Evolutionary conservation across 2,113 vertebrate genomes (phyloP).

Genomic region (Rhipidura dahli): DNA sequence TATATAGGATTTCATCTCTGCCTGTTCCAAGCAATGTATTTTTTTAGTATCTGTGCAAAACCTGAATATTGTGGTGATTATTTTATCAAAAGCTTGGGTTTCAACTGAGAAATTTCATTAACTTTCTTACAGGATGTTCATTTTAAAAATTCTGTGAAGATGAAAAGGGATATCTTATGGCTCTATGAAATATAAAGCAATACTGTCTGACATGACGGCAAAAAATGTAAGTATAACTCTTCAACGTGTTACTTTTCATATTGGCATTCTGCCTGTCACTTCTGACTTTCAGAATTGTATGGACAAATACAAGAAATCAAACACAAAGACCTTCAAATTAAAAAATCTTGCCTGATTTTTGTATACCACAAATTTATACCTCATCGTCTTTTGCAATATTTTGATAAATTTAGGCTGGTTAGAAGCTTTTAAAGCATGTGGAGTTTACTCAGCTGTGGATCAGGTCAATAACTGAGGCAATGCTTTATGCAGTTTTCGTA

Average conservation of each 20-base stretch:
- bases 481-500: background rate
- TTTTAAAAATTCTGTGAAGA: slow-evolving; percentile 69
- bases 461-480: background rate
- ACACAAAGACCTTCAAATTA: background rate
- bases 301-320: background rate
- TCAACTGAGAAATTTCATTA: background rate
- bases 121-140: slow-evolving; percentile 65
- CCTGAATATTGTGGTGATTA: background rate
- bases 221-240: slow-evolving; percentile 74
- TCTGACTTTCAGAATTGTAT: background rate
- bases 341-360: background rate
- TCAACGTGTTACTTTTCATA: background rate
- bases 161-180: slow-evolving; percentile 56
- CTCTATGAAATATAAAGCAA: slow-evolving; percentile 66
- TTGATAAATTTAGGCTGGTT: background rate
- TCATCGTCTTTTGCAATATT: background rate
- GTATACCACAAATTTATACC: background rate
- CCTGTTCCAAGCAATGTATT: background rate
- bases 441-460: background rate
- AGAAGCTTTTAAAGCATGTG: background rate
- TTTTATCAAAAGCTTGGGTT: background rate
- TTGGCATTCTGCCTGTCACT: background rate
- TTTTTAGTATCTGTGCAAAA: background rate
- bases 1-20: background rate
- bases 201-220: slow-evolving; percentile 72